Evolutionary conservation across 2,797 vertebrate genomes (phyloP).

Genomic region (Heteromormyrus szaboi): DNA sequence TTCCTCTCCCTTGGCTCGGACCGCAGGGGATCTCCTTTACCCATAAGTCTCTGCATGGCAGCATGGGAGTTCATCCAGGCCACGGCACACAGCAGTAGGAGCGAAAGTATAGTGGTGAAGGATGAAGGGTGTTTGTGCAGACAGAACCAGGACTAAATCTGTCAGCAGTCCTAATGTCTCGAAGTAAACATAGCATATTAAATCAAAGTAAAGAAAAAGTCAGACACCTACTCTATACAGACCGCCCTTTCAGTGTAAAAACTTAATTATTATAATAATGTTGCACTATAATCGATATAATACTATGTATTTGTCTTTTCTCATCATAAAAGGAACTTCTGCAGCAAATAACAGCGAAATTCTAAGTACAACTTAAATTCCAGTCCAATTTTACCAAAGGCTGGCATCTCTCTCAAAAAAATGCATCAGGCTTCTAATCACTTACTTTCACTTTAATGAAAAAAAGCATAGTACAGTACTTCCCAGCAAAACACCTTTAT

Average conservation of each 20-base stretch:
- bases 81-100: not conserved
- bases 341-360: not conserved
- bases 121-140: not conserved
- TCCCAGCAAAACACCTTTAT: not conserved
- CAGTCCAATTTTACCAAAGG: not conserved
- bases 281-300: not conserved
- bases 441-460: not conserved
- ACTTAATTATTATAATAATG: not conserved
- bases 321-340: not conserved
- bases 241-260: not conserved
- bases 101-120: not conserved
- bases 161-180: not conserved
- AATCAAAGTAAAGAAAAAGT: not conserved
- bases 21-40: not conserved
- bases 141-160: not conserved
- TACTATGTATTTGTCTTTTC: not conserved
- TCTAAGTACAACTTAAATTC: not conserved
- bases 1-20: not conserved
- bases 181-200: not conserved
- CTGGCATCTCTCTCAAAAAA: not conserved
- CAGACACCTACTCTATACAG: not conserved
- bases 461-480: not conserved
- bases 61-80: not conserved
- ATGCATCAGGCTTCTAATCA: not conserved
- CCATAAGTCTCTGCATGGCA: not conserved